Evolutionary conservation across 2,888 invertebrate species (phyloP).

Genomic region (Rhagonycha fulva): DNA sequence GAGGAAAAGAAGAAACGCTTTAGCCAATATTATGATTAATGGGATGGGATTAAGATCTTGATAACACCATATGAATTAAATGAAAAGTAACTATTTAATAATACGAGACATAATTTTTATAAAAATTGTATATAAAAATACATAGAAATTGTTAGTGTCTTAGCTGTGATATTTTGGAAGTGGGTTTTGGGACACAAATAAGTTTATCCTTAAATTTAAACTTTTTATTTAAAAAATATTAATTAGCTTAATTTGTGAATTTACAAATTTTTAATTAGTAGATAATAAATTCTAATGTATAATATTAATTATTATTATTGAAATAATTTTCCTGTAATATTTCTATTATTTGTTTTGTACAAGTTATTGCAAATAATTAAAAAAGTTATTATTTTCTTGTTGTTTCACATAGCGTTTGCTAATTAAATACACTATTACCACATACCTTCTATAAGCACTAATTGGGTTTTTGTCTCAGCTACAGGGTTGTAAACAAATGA

Average conservation of each 20-base stretch:
- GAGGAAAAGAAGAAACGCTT: constrained; percentile 87
- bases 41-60: constrained; percentile 64
- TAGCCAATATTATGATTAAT: constrained; percentile 97
- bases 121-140: constrained; percentile 7
- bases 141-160: constrained; percentile 1
- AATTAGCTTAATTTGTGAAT: neutral
- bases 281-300: neutral
- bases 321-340: neutral
- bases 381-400: neutral
- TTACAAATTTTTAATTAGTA: neutral
- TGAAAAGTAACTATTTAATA: constrained; percentile 18
- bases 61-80: constrained; percentile 21
- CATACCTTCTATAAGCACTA: too few relatives aligned
- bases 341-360: neutral
- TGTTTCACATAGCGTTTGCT: neutral
- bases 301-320: neutral
- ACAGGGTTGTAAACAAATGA: too few relatives aligned
- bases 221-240: constrained; percentile 14
- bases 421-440: neutral
- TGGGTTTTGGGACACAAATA: constrained; percentile 40
- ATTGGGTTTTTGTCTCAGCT: too few relatives aligned
- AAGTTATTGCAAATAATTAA: neutral
- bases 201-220: constrained; percentile 11
- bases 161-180: constrained; percentile 55
- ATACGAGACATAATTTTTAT: constrained; percentile 6